Base-by-base conservation (phyloP, 2,888 invertebrate species). In the Andricus curvator region DNA sequence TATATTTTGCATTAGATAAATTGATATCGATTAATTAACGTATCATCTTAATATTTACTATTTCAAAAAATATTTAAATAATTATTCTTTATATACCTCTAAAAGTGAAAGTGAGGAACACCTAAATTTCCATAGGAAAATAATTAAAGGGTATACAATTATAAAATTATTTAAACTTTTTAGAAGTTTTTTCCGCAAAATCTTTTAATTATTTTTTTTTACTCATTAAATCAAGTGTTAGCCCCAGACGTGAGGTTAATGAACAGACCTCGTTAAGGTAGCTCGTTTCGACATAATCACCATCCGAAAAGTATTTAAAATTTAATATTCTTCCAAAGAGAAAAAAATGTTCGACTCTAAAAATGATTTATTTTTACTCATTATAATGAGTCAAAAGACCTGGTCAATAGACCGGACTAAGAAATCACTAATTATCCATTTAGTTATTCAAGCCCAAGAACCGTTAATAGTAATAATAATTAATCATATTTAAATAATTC, bases 231-330 rank as follows among this genome's bases (percentile, higher is more conserved):
- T 74, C 33, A 29, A 51, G 51, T 51, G 56, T 74, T 74, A n/a
- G 51, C 74, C 22, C 33, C 56, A 56, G 74, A 56, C 74, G 74
- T 25, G 74, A 74, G 74, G 74, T 74, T 74, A 74, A 74, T 74
- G 74, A 74, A 74, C 74, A 74, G 33, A 33, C 51, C 74, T 74
- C 74, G 74, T 56, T 56, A 56, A 74, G 56, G 74, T 51, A 74
- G 51, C 74, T 56, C 74, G 33, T 74, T 74, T 56, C 74, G 56
- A 56, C 56, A 33, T 74, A 74, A 37, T 74, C 74, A 33, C 56
- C 74, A n/a, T 33, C 33, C 56, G 22, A 33, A 74, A 20, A 56
- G n/a, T 51, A 74, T 74, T 56, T 74, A 74, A 33, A 33, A 74
- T 74, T 56, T 74, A 74, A 33, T 33, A 56, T 33, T 74, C 51